Base-by-base conservation (phyloP, 2,797 vertebrate genomes). In the Gadopsis marmoratus region DNA sequence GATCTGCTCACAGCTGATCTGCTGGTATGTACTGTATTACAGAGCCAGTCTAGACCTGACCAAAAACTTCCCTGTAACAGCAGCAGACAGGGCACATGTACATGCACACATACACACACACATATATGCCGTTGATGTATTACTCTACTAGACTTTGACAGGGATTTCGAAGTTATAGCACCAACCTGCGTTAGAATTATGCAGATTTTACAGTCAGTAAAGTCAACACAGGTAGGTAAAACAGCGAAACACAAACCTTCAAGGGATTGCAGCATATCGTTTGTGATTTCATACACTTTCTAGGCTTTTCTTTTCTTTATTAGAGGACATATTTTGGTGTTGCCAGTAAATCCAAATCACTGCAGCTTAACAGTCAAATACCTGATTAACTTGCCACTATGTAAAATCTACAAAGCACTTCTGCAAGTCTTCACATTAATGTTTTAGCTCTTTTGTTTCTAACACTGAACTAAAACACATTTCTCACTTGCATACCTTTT, bases 21-120 rank as follows among this genome's bases (percentile, higher is more conserved):
- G 91, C 86, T 94, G 95, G 93, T 95, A 95, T 96, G 95, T 94
- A 94, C 95, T 94, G 94, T 94, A 95, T 95, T 95, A 95, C 94
- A 92, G 91, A 94, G 93, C 95, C 92, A 95, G 94, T 95, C 94
- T 95, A 92, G 95, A 95, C 95, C 93, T 94, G 95, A 95, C 93
- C 90, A 85, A 92, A 92, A 94, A 85, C 92, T 81, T 93, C 88
- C 89, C 90, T 79, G 87, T 87, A 90, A 90, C 81, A 78, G 88
- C 85, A 91, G 82, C 88, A 91, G 80, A 84, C 82, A 71, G 64
- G 29, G 60, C 79, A 83, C 62, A 79, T 45, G 64, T 56, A 79
- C 55, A 87, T 58, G 68, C 73, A 64, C 69, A 81, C 51, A 71
- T 71, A 78, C 74, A 81, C 56, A 58, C 43, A 48, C 63, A 54